Evolutionary conservation across 2,113 vertebrate species (phyloP).

Genomic region (Psephotus haematonotus): DNA sequence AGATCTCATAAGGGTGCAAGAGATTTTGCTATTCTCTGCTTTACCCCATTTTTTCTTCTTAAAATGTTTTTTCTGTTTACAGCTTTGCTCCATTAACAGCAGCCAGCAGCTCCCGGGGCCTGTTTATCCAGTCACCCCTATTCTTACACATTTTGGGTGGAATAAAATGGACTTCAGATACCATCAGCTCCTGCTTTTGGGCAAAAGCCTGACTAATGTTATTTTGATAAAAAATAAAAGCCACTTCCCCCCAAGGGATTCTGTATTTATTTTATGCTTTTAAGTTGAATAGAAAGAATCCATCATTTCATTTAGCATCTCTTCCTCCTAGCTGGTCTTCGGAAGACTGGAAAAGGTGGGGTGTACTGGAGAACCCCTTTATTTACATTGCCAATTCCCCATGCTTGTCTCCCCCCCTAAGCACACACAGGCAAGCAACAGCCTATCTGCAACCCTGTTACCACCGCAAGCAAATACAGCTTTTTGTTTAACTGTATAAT

Average conservation of each 20-base stretch:
- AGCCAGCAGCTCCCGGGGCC: not conserved
- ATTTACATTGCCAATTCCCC: not conserved
- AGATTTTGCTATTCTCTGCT: not conserved
- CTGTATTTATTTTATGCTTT: not conserved
- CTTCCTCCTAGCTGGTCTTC: not conserved
- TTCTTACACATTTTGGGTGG: not conserved
- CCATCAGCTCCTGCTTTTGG: not conserved
- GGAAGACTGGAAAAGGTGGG: not conserved
- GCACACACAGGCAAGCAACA: constrained; percentile 21
- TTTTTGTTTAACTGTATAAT: constrained; percentile 68
- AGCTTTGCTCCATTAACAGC: not conserved
- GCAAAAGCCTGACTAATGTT: not conserved
- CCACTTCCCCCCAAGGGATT: not conserved
- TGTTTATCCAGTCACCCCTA: not conserved
- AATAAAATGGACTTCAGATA: not conserved
- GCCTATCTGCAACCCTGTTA: constrained; percentile 51
- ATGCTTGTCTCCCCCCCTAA: not conserved
- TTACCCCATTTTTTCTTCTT: not conserved
- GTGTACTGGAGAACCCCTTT: not conserved
- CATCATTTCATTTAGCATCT: not conserved
- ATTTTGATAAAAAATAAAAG: constrained; percentile 9
- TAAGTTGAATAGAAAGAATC: not conserved
- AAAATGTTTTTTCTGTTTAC: not conserved
- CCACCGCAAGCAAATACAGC: constrained; percentile 56
- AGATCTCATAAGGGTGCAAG: not conserved